Evolutionary conservation across 2,113 vertebrate genomes (phyloP), one percentile per base, ranked within the genome.

Genomic region (Triplophysa rosa): DNA sequence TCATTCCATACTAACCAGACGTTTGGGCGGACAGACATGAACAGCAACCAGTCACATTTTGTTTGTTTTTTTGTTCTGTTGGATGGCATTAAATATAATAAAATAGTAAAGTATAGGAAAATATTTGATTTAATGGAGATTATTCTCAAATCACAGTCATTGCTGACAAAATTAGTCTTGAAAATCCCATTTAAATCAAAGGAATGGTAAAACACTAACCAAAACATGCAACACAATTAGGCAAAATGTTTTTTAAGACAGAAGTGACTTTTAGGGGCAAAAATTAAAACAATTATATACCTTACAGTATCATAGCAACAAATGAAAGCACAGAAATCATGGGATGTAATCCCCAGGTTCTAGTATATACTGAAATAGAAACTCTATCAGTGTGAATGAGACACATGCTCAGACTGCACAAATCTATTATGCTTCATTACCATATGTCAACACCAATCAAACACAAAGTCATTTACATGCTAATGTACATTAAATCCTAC

Each of bases 231-330:
- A 29, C 29, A 29, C 29, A 29, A 29, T 29, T 29, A 4, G 4
- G 29, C 29, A 29, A 29, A 29, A 29, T 29, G 29, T 29, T 29
- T 29, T 29, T 24, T 56, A 45, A 61, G 16, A 76, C 37, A 47
- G 54, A 68, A 66, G n/a, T 71, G 59, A 81, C 80, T 84, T 87
- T 85, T 45, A 56, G 45, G 84, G 6, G 73, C 72, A 84, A 37
- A 82, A 78, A 42, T 61, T 78, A 37, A 64, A 79, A 78, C 78
- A 62, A 72, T 86, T 84, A 54, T 78, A 83, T 83, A 83, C 49
- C 42, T 52, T 45, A 74, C 82, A 77, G 83, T 87, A 85, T 87
- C 82, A 86, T 69, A 78, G 82, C 79, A 88, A 84, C 84, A 64
- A 71, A 77, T 66, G 73, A 70, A 86, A 80, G 70, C 74, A 77